phyloP scores from a whole-genome alignment of 2,113 vertebrate genomes.

The Urocolius indicus region DNA sequence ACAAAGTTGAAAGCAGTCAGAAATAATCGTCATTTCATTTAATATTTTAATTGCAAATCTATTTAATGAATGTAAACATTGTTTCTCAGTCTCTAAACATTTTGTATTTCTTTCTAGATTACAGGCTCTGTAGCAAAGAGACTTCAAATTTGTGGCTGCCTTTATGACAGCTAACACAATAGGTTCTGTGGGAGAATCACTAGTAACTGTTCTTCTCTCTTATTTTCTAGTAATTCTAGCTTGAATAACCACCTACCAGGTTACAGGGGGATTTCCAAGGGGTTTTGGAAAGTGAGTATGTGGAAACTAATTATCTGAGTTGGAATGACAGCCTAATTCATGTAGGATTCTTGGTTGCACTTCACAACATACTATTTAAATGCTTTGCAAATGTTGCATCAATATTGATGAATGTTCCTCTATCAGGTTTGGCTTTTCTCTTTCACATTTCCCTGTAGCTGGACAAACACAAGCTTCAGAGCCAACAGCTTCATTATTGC shows the following conservation, averaged over 20 bases:
- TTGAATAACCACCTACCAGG: not conserved
- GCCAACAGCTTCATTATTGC: conserved; percentile 10
- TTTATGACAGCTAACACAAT: not conserved
- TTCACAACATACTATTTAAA: not conserved
- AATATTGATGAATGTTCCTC: not conserved
- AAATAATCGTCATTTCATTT: conserved; percentile 15
- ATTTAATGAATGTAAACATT: not conserved
- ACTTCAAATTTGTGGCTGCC: not conserved
- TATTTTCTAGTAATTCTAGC: not conserved
- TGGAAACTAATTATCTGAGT: not conserved
- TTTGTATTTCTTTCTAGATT: not conserved
- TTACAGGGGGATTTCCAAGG: not conserved
- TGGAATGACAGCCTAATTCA: not conserved
- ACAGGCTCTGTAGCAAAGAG: not conserved
- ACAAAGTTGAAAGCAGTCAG: not conserved
- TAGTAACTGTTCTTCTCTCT: not conserved
- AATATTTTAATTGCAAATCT: not conserved
- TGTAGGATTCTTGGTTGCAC: not conserved
- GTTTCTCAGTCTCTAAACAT: not conserved
- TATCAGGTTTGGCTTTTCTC: conserved; percentile 29
- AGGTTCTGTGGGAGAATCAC: not conserved
- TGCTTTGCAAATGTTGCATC: not conserved
- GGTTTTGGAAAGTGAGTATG: not conserved
- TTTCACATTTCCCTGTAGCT: conserved; percentile 16
- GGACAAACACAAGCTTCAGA: not conserved